Conservation (phyloP, 2,113 vertebrate species). For the Thinocorus orbignyianus region DNA sequence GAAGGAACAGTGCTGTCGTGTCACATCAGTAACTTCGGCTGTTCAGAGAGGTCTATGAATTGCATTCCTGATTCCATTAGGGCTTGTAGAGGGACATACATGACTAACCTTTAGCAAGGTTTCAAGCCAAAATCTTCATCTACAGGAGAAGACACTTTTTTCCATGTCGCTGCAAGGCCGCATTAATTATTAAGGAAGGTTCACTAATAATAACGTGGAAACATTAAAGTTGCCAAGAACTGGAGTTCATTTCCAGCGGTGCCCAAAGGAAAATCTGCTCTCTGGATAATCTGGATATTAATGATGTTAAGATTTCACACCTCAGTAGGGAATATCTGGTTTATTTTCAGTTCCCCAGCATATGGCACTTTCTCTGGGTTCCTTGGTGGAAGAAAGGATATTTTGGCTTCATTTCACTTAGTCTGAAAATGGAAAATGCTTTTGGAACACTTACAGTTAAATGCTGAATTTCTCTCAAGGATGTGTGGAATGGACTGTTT, state of each 20-base stretch:
- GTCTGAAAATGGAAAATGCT: not conserved
- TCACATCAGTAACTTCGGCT: not conserved
- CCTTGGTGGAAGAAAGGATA: not conserved
- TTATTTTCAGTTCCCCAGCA: slow-evolving; percentile 34
- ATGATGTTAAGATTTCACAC: not conserved
- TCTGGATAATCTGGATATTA: slow-evolving; percentile 26
- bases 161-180: not conserved
- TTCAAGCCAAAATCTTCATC: not conserved
- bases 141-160: not conserved
- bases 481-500: not conserved
- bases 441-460: not conserved
- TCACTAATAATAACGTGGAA: not conserved
- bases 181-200: not conserved
- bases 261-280: not conserved
- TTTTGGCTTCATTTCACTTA: not conserved
- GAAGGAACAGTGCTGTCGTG: not conserved
- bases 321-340: not conserved
- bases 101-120: not conserved
- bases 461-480: not conserved
- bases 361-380: not conserved
- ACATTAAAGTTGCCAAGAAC: not conserved
- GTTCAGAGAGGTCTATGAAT: not conserved
- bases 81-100: fast-evolving
- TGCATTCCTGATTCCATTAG: not conserved
- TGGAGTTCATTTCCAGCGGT: not conserved